phyloP scores from a whole-genome alignment of 2,113 vertebrate species.

The Fulmarus glacialis region DNA sequence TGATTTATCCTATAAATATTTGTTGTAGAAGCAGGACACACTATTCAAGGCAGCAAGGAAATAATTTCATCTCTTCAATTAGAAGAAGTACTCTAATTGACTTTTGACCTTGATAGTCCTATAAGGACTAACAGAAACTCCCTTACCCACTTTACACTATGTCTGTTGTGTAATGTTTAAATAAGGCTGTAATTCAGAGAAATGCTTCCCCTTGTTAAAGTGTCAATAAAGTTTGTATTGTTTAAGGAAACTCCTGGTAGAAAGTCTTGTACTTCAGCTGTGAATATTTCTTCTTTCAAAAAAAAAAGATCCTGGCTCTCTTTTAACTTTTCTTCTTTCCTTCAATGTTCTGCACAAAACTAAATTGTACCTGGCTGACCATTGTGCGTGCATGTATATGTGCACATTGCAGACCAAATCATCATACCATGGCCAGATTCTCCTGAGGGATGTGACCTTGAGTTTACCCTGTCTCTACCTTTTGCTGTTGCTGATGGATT shows the following conservation, averaged over 20 bases:
- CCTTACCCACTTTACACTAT: conserved; percentile 50
- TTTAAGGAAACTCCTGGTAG: conserved; percentile 59
- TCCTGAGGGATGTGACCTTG: not conserved
- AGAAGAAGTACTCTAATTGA: conserved; percentile 61
- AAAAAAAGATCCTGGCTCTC: not conserved
- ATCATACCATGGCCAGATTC: not conserved
- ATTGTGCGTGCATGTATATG: not conserved
- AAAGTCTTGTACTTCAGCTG: not conserved
- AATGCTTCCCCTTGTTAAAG: conserved; percentile 51
- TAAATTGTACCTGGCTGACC: not conserved
- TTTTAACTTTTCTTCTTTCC: not conserved
- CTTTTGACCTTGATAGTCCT: conserved; percentile 62
- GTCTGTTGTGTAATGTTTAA: conserved; percentile 63
- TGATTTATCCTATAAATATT: conserved; percentile 69
- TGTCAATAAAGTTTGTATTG: conserved; percentile 71
- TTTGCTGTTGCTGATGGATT: not conserved
- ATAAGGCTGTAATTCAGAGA: conserved; percentile 64
- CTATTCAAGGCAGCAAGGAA: not conserved
- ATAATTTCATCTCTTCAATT: conserved; percentile 30
- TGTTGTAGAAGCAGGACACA: conserved; percentile 39
- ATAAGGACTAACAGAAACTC: conserved; percentile 64
- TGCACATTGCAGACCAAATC: not conserved
- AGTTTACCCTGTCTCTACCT: not conserved
- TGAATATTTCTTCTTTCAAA: not conserved
- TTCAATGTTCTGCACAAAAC: not conserved